Base-by-base conservation (phyloP, 2,113 vertebrate species). In the Machaerirhynchus nigripectus region DNA sequence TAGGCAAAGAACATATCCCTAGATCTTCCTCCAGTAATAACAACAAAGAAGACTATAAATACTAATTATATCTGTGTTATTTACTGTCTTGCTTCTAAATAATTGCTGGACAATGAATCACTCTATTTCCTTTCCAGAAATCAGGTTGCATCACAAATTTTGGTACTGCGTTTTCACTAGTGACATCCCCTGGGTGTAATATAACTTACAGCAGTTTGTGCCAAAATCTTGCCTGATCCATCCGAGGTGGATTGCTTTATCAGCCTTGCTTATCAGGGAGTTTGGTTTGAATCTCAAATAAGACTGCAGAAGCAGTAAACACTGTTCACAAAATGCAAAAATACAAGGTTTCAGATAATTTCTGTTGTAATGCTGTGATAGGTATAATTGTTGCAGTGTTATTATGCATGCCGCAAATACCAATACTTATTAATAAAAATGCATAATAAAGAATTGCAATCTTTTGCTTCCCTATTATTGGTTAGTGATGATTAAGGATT, bases 381-480 rank as follows among this genome's bases (percentile, higher is more conserved):
- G 47, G 81, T 93, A 93, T 68, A 87, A 83, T 94, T 91, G 91
- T 98, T 95, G 75, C 91, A 93, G 95, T 97, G 75, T 96, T 96
- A 82, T 74, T 96, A 82, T 98, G 97, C 94, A 97, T 97, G 97
- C 71, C 88, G 46, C 83, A 89, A 85, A 94, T 90, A 95, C 87
- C 93, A 96, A 65, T 82, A 90, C 14, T 87, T 89, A 90, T 31
- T 67, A 95, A 82, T 92, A 81, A 96, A 96, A 96, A 75, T 85
- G 50, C 49, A 44, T 84, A 97, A 94, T 96, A 97, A 98, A 96
- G 85, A 63, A 88, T 96, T 95, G 77, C 59, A 87, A 78, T 84
- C 26, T 57, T 84, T 92, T 89, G 65, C 92, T 97, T 96, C 79
- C 56, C 55, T 94, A 9, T 94, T 96, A 95, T 96, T 84, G 44